Base-by-base conservation (phyloP, 2,888 invertebrate species). In the Lypha dubia region DNA sequence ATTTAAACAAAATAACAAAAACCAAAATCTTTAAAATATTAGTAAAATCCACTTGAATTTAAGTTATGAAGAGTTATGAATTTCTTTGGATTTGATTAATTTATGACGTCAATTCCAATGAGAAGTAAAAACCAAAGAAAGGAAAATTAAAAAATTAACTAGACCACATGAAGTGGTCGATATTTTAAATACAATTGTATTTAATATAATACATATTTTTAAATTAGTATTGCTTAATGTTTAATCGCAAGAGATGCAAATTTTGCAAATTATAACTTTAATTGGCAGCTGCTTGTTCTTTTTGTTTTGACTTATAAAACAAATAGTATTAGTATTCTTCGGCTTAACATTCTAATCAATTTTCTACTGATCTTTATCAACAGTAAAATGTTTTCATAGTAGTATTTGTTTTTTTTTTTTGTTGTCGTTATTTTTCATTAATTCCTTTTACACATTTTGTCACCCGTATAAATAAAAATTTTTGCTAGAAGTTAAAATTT, bases 61-160 rank as follows among this genome's bases (percentile, higher is more conserved):
- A 32, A 46, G 28, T 41, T 28, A 22, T 20, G 11, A 79, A 63
- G 24, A 80, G 46, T 20, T 53, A 79, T 58, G 71, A 68, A 67
- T 56, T 60, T 22, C 7, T 79, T 73, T 60, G 11, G 53, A 70
- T 82, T 80, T 86, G 84, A 86, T 86, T 84, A 76, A 86, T 86
- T 84, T 83, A 44, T 76, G 76, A 80, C 74, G 74, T 83, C 80
- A 70, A 65, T 79, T 70, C 53, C 80, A 86, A 74, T 86, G 85
- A 86, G 83, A 83, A 77, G 51, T 71, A 53, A 70, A 71, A 71
- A 28, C 20, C 13, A 35, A 41, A 38, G 8, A 49, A 80, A 49
- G 17, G 15, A 49, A 75, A 75, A 63, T 41, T 28, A 46, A 28
- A n/a, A 68, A 62, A 44, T 46, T 3, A 58, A 51, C n/a, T 56